Base-by-base conservation (phyloP, 2,888 invertebrate genomes). In the Nyleta sp. region DNA sequence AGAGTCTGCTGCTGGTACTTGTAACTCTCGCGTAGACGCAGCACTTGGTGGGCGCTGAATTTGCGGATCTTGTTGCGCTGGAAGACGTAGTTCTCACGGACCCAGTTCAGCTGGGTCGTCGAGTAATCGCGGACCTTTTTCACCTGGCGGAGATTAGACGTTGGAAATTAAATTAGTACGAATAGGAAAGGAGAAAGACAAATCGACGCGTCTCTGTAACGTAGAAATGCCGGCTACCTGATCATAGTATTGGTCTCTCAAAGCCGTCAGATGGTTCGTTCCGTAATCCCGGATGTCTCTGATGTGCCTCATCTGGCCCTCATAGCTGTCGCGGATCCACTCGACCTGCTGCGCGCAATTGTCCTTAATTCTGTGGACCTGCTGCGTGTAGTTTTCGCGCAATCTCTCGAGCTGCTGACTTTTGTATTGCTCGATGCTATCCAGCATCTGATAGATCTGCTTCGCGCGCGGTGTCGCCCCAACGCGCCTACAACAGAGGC, bases 1-100 rank as follows among this genome's bases (percentile, higher is more conserved):
- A 98, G 92, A 10, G 98, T 97, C 91, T 97, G 97, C 90, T 98
- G 98, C 91, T 98, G 98, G 88, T 97, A 96, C 91, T 98, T 98
- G 93, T 97, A 98, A 8, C 97, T 97, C 90, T 98, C 98, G 28
- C 98, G 94, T 46, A 98, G 91, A 59, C 96, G 94, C 48, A 98
- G 92, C 72, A 98, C 94, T 91, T 98, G 98, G 89, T 97, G 97
- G 17, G 97, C 95, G 91, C 98, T 97, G 92, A 98, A 98, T 91
- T 98, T 98, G 53, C 98, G 93, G 81, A 98, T 97, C 91, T 97
- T 96, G 91, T 97, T 96, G 70, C 98, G 94, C 91, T 98, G 98
- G 93, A 96, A 96, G 89, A 98, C 96, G 91, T 98, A 98, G 91
- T 97, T 98, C 91, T 98, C 98, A 78, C 98, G 94, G 82, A 98